Conservation (phyloP, 2,888 invertebrate species). For the Brachyptera putata region DNA sequence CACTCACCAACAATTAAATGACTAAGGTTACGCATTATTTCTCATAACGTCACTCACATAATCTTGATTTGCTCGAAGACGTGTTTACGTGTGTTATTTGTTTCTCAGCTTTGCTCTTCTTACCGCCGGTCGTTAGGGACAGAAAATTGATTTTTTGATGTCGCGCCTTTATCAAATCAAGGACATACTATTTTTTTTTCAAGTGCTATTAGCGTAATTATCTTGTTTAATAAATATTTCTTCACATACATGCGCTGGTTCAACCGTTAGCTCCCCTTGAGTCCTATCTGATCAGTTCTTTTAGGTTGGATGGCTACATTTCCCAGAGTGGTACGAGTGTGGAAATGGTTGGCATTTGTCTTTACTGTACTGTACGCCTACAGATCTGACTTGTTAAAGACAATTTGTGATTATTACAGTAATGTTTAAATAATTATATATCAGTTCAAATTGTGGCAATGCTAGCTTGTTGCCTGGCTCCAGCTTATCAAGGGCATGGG, state of each 20-base stretch:
- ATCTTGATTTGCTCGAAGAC: neutral
- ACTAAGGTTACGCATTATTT: neutral
- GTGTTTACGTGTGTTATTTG: neutral
- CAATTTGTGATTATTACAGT: neutral
- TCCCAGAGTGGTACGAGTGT: neutral
- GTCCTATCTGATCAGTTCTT: neutral
- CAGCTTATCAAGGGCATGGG: too few relatives aligned
- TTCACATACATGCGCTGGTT: neutral
- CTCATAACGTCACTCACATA: too few relatives aligned
- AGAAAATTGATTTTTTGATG: neutral
- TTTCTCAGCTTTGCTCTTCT: conserved; percentile 6
- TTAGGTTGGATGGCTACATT: neutral
- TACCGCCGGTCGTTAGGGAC: neutral
- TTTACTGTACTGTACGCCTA: neutral
- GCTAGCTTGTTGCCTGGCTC: too few relatives aligned
- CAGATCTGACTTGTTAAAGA: conserved; percentile 1
- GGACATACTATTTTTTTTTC: neutral
- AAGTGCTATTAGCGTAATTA: too few relatives aligned
- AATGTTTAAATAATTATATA: neutral
- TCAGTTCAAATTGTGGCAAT: neutral
- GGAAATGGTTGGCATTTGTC: neutral
- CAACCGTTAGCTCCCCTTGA: neutral
- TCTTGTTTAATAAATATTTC: conserved; percentile 5
- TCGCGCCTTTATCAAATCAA: neutral
- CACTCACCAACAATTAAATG: conserved; percentile 5